Conservation (phyloP, 2,797 vertebrate genomes). For the Oreonectes daqikongensis region DNA sequence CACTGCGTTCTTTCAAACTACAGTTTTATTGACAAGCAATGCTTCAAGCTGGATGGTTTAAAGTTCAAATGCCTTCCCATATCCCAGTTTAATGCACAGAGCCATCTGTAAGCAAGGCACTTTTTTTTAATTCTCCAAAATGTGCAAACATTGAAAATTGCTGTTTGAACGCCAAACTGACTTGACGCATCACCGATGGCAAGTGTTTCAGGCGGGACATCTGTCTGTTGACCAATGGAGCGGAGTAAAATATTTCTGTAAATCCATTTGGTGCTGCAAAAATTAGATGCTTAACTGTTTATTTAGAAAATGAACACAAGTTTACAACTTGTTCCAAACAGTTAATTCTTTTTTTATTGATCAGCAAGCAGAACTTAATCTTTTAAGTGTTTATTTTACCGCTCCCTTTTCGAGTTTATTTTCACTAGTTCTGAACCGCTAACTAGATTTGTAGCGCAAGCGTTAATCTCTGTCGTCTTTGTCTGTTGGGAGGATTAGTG, state of each 20-base stretch:
- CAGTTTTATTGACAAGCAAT: background rate
- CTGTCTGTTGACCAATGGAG: background rate
- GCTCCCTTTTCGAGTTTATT: background rate
- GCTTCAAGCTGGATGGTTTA: background rate
- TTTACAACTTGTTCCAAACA: slow-evolving; percentile 1
- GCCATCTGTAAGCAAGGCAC: background rate
- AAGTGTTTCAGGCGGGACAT: background rate
- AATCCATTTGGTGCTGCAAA: background rate
- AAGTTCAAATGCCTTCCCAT: background rate
- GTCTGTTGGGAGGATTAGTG: slow-evolving; percentile 63
- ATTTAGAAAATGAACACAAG: background rate
- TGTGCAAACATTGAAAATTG: background rate
- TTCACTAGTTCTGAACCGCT: slow-evolving; percentile 54
- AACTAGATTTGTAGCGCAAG: slow-evolving; percentile 65
- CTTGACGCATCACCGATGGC: background rate
- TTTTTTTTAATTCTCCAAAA: background rate
- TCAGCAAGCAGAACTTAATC: slow-evolving; percentile 27
- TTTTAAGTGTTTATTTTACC: background rate
- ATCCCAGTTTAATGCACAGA: background rate
- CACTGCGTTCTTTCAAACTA: background rate
- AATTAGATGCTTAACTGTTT: background rate
- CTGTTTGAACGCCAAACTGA: background rate
- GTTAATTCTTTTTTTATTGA: background rate
- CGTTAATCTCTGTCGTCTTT: slow-evolving; percentile 67
- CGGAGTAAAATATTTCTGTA: background rate